phyloP scores from a whole-genome alignment of 2,113 vertebrate species.

The Sceloporus tristichus region DNA sequence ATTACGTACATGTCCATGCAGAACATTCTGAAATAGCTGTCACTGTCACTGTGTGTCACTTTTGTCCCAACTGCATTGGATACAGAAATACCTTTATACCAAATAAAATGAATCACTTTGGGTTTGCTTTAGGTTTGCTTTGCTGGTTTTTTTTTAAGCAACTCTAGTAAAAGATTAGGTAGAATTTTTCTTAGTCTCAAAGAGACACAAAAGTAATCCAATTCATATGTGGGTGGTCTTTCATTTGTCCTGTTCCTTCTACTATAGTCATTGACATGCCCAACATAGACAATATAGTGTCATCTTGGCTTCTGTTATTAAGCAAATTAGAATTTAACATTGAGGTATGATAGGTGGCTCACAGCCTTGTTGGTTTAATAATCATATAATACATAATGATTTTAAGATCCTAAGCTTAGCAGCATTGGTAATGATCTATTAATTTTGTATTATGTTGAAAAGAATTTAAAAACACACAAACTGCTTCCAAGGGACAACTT shows the following conservation, averaged over 20 bases:
- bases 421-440: slow-evolving; percentile 67
- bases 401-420: slow-evolving; percentile 57
- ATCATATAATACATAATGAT: slow-evolving; percentile 63
- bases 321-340: slow-evolving; percentile 64
- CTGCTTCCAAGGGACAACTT: slow-evolving; percentile 55
- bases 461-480: slow-evolving; percentile 61
- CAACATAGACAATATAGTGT: slow-evolving; percentile 61
- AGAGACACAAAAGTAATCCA: slow-evolving; percentile 62
- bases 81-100: slow-evolving; percentile 40
- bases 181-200: slow-evolving; percentile 60
- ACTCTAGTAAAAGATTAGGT: slow-evolving; percentile 45
- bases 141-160: slow-evolving; percentile 19
- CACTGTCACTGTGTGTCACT: slow-evolving; percentile 46
- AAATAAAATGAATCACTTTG: slow-evolving; percentile 54
- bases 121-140: slow-evolving; percentile 14
- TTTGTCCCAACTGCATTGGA: neutral
- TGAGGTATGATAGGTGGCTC: slow-evolving; percentile 49
- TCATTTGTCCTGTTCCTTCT: slow-evolving; percentile 62
- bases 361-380: slow-evolving; percentile 63
- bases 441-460: slow-evolving; percentile 63
- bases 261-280: slow-evolving; percentile 53
- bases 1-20: neutral
- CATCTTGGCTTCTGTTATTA: slow-evolving; percentile 56
- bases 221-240: slow-evolving; percentile 69
- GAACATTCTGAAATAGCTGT: slow-evolving; percentile 61